Percentiles rank a stretch among this genome's conserved stretches.
Conservation (phyloP, 2,888 invertebrate species). For the Acrobasis repandana region DNA sequence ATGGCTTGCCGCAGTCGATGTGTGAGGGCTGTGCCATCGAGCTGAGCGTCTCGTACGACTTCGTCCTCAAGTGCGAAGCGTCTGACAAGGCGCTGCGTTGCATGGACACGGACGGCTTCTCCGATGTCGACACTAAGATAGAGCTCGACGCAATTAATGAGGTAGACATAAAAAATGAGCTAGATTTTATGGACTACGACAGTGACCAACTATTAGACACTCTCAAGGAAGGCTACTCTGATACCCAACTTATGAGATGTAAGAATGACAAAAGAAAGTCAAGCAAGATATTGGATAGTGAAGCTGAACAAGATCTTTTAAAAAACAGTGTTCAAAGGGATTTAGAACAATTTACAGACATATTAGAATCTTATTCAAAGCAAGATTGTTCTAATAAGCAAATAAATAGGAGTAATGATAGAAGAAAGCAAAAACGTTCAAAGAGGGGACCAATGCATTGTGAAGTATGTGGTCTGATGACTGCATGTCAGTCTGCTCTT, state of each 20-base stretch:
- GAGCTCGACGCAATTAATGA: slow-evolving; percentile 47
- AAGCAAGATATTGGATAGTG: background rate
- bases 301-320: background rate
- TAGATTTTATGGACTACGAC: slow-evolving; percentile 30
- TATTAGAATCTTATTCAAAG: slow-evolving; percentile 29
- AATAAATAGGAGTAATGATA: background rate
- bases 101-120: slow-evolving; percentile 38
- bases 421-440: slow-evolving; percentile 40
- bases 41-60: slow-evolving; percentile 55
- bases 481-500: slow-evolving; percentile 59
- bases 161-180: slow-evolving; percentile 34
- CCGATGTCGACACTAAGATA: slow-evolving; percentile 34
- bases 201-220: slow-evolving; percentile 28
- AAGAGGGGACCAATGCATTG: slow-evolving; percentile 59
- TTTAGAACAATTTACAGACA: slow-evolving; percentile 22
- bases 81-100: slow-evolving; percentile 61
- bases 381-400: slow-evolving; percentile 29
- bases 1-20: slow-evolving; percentile 63
- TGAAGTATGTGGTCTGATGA: slow-evolving; percentile 58
- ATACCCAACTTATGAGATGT: slow-evolving; percentile 15
- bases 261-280: slow-evolving; percentile 22
- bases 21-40: slow-evolving; percentile 61
- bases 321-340: slow-evolving; percentile 17
- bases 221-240: slow-evolving; percentile 25
- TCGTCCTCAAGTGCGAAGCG: slow-evolving; percentile 63